Evolutionary conservation across 2,888 invertebrate species (phyloP).

Genomic region (Arge pagana): DNA sequence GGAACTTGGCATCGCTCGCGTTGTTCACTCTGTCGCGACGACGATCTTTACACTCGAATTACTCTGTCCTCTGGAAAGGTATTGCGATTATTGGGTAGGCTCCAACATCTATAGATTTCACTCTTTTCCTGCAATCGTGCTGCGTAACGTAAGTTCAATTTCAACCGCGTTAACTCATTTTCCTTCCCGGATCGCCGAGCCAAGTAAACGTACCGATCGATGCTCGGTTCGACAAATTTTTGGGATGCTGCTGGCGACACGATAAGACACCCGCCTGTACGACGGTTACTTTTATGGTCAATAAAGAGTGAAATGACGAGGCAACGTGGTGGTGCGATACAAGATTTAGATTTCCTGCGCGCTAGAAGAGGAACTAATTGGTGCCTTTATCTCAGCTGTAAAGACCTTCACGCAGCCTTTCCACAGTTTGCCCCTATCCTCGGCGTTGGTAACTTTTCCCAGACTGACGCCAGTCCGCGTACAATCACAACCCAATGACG

Average conservation of each 20-base stretch:
- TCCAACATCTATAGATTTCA: no score
- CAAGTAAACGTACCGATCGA: conserved; percentile 22
- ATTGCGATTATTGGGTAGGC: no score
- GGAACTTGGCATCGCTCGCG: conserved; percentile 41
- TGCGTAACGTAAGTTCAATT: no score
- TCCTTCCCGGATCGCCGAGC: background rate
- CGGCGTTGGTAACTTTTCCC: no score
- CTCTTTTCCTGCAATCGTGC: no score
- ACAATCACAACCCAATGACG: no score
- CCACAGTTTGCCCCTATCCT: no score
- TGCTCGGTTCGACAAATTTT: conserved; percentile 18
- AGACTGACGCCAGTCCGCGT: no score
- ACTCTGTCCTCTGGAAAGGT: background rate
- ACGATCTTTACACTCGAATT: conserved; percentile 23
- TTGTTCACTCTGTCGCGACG: conserved; percentile 21
- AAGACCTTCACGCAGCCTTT: background rate
- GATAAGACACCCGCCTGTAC: conserved; percentile 18
- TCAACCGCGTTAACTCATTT: no score
- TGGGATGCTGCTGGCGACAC: conserved; percentile 10
- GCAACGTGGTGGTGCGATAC: conserved; percentile 4
- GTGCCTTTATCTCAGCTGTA: conserved; percentile 8
- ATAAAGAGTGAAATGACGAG: conserved; percentile 30
- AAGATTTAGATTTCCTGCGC: conserved; percentile 44
- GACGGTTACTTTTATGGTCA: conserved; percentile 35
- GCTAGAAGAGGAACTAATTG: conserved; percentile 14